These are phyloP conservation scores for Hormaphis cornu DNA, from an alignment of 1,140 invertebrate genomes.

Conservation along the genomic window DNA sequence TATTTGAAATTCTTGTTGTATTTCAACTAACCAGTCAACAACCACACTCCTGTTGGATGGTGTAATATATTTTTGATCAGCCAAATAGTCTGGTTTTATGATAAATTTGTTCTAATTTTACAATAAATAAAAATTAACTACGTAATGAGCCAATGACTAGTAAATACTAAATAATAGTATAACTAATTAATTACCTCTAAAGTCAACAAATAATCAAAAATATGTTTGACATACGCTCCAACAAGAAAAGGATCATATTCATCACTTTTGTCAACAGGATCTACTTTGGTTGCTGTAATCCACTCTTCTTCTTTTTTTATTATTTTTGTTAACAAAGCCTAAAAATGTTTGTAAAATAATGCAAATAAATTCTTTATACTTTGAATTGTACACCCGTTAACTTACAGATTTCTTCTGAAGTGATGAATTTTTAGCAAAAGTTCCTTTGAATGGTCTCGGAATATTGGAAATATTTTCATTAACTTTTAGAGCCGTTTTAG, in stretches of 20 bases:
- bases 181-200: slow-evolving; percentile 50
- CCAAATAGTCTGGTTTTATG: slow-evolving; percentile 54
- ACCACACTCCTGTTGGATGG: slow-evolving; percentile 78
- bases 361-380: too few relatives aligned
- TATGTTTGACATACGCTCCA: slow-evolving; percentile 73
- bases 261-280: slow-evolving; percentile 68
- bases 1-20: slow-evolving; percentile 78
- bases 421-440: background rate
- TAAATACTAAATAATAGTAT: background rate
- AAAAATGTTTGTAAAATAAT: background rate
- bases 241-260: slow-evolving; percentile 65
- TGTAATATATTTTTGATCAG: slow-evolving; percentile 54
- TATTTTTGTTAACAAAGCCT: background rate
- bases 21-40: slow-evolving; percentile 90
- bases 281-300: slow-evolving; percentile 44
- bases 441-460: slow-evolving; percentile 19
- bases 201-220: slow-evolving; percentile 65
- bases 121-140: background rate
- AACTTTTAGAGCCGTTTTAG: slow-evolving; percentile 7
- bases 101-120: slow-evolving; percentile 47
- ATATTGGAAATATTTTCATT: slow-evolving; percentile 11
- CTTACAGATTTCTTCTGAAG: slow-evolving; percentile 8
- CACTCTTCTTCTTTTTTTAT: slow-evolving; percentile 36
- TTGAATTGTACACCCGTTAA: background rate
- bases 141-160: too few relatives aligned